Base-by-base conservation (phyloP, 53 echinoderm and acorn worm genomes). In the Astropecten irregularis region DNA sequence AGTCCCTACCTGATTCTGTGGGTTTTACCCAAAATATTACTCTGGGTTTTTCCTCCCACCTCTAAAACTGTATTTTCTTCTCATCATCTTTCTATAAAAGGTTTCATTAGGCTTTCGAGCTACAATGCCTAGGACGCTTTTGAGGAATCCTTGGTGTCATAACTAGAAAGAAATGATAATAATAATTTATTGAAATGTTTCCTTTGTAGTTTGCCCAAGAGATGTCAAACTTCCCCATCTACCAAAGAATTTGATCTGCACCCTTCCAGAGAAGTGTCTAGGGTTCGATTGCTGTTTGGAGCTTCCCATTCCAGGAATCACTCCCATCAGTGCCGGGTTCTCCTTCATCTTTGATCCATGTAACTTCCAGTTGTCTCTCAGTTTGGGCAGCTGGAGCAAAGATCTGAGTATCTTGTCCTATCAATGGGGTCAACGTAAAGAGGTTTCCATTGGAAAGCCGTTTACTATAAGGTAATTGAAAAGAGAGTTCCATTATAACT, bases 331-430 rank as follows among this genome's bases (percentile, higher is more conserved):
- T 22, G 57, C 73, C 62, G 36, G 31, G 15, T 35, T 85, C 37
- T 46, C 35, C 48, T 85, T 85, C 50, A 61, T 61, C 62, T 85
- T 85, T 62, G 85, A 85, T 49, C 72, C 85, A 0, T 85, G 85
- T 47, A 37, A 46, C 35, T 85, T 56, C 33, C 33, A 21, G 1
- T 42, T 85, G 21, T 56, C 70, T 0, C 10, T 85, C 8, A 22
- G 72, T 16, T 36, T 85, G 14, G 85, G 85, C 21, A 73, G 73
- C 40, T 72, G 73, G 73, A 48, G 32, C 16, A 25, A 20, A 25
- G 63, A 85, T 3, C 48, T 62, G 10, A 47, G 33, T 0, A 37
- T 85, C 15, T 49, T 85, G 26, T 48, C 71, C 20, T 85, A 85
- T 37, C 72, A 72, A 16, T 85, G 85, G 85, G 85, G 85, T 49